Evolutionary conservation across 2,888 invertebrate species (phyloP).

Genomic region (Rhabditoides inermis): DNA sequence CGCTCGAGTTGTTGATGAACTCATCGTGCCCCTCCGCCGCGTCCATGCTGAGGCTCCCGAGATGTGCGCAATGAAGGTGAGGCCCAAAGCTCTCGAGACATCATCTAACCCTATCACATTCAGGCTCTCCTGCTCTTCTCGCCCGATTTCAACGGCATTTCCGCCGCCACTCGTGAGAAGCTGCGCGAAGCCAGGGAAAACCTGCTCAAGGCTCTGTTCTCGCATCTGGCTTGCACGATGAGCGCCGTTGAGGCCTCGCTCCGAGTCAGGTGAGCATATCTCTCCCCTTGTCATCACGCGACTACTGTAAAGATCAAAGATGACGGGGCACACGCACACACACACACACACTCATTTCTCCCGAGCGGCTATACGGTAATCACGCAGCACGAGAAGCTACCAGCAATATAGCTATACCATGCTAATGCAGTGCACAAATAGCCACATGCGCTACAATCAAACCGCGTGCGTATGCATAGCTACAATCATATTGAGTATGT

Average conservation of each 20-base stretch:
- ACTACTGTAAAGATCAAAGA: neutral
- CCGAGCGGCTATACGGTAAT: slow-evolving; percentile 39
- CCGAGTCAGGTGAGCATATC: too few relatives aligned
- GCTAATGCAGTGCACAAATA: too few relatives aligned
- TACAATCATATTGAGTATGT: too few relatives aligned
- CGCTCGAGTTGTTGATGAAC: slow-evolving; percentile 39
- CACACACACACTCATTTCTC: slow-evolving; percentile 41
- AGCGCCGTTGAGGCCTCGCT: slow-evolving; percentile 36
- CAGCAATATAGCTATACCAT: too few relatives aligned
- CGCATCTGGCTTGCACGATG: slow-evolving; percentile 25
- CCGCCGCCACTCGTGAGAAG: slow-evolving; percentile 20
- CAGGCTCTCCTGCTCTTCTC: slow-evolving; percentile 40
- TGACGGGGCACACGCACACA: neutral
- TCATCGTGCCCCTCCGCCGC: slow-evolving; percentile 41
- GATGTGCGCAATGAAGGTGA: slow-evolving; percentile 40
- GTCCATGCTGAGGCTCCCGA: slow-evolving; percentile 38
- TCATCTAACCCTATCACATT: neutral
- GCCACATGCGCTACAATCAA: too few relatives aligned
- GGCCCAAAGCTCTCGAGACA: neutral
- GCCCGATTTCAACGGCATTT: slow-evolving; percentile 40
- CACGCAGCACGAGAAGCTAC: slow-evolving; percentile 18
- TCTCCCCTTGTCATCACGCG: neutral
- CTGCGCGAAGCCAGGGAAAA: slow-evolving; percentile 42
- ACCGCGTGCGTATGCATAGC: too few relatives aligned
- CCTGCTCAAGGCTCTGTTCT: slow-evolving; percentile 41